A percentile compares a stretch with the other conserved stretches of the same genome.
Conservation (phyloP, 1,140 invertebrate genomes). For the Leucophenga varia region DNA sequence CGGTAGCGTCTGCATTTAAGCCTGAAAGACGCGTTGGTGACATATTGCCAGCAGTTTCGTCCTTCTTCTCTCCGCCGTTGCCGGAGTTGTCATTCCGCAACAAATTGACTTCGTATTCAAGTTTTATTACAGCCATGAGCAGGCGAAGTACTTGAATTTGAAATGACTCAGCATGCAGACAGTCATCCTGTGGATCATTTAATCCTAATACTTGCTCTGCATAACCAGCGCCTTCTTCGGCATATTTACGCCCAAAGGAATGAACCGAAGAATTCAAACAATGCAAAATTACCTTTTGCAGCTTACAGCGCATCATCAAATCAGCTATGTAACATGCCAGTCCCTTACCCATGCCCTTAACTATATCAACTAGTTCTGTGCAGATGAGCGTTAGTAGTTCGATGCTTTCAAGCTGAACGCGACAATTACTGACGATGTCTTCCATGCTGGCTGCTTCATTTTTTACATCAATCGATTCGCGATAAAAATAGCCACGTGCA, state of each 20-base stretch:
- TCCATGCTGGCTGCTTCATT: conserved; percentile 67
- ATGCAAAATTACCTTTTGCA: conserved; percentile 87
- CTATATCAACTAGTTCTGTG: conserved; percentile 76
- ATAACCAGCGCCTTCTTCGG: conserved; percentile 60
- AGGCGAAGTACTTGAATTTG: conserved; percentile 74
- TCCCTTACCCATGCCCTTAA: conserved; percentile 78
- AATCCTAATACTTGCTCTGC: conserved; percentile 83
- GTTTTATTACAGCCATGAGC: conserved; percentile 69
- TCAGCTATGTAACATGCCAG: conserved; percentile 83
- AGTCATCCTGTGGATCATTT: conserved; percentile 71
- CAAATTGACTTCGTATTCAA: conserved; percentile 70
- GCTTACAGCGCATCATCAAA: conserved; percentile 77
- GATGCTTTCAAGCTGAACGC: conserved; percentile 75
- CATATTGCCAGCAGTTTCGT: conserved; percentile 28
- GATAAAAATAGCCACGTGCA: conserved; percentile 79
- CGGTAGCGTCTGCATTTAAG: conserved; percentile 22
- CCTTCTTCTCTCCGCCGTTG: conserved; percentile 15
- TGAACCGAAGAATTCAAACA: conserved; percentile 78
- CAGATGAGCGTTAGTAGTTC: conserved; percentile 79
- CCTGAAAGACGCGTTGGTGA: conserved; percentile 41
- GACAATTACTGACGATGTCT: conserved; percentile 74
- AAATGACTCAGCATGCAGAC: conserved; percentile 73
- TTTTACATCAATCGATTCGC: conserved; percentile 58
- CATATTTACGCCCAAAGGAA: conserved; percentile 44
- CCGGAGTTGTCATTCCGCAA: conserved; percentile 60